phyloP scores from a whole-genome alignment of 1,140 invertebrate species.

The Xylocopa sonorina region DNA sequence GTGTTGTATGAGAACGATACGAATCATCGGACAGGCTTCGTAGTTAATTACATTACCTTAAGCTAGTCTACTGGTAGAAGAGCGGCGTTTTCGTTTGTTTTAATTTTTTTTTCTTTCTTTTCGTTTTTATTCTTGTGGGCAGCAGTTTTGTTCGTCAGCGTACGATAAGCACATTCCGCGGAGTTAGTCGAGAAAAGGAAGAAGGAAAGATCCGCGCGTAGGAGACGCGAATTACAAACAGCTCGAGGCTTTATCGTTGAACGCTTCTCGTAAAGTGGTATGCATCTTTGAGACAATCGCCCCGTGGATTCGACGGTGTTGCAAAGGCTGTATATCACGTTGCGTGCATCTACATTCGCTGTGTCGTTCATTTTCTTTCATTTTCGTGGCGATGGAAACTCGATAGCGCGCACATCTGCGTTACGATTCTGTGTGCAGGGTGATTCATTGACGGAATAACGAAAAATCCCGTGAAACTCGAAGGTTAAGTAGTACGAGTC shows the following conservation, averaged over 20 bases:
- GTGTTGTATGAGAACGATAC: slow-evolving; percentile 29
- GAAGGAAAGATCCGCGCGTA: background rate
- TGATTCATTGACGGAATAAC: background rate
- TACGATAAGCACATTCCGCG: too few species aligned
- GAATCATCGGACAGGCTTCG: slow-evolving; percentile 49
- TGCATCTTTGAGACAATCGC: background rate
- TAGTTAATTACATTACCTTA: slow-evolving; percentile 34
- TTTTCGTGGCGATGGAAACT: background rate
- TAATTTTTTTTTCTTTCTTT: background rate
- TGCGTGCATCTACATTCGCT: background rate
- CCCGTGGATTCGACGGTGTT: background rate
- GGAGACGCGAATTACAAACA: background rate
- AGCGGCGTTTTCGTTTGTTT: too few species aligned
- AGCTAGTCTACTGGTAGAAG: slow-evolving; percentile 34
- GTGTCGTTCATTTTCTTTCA: background rate
- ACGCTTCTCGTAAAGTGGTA: slow-evolving; percentile 21
- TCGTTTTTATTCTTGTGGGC: background rate
- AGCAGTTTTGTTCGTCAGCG: background rate
- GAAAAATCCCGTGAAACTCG: background rate
- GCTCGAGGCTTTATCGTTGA: background rate
- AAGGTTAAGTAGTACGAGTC: too few species aligned
- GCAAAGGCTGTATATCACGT: background rate
- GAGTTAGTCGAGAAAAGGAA: too few species aligned
- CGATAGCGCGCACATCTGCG: background rate
- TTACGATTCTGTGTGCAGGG: too few species aligned